Evolutionary conservation across 2,113 vertebrate species (phyloP), one percentile per base, ranked within the genome.

Genomic region (Caracal caracal): DNA sequence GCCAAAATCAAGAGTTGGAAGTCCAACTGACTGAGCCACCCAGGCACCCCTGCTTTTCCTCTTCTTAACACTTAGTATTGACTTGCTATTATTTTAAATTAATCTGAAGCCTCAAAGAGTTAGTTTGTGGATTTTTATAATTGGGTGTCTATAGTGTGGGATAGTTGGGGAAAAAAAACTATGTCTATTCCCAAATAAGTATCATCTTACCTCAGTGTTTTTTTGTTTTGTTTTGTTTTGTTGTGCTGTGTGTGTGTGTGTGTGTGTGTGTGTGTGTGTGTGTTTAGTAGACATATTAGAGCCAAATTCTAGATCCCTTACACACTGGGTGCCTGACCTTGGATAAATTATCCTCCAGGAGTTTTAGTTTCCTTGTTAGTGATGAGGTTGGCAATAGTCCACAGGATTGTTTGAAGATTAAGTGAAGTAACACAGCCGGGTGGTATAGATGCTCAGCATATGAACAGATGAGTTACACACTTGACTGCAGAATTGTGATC

Each of bases 41-140:
- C 53, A 56, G 53, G 53, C 53, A 6, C 5, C 53, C 5, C 53
- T 53, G n/a, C 43, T 53, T 59, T 61, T 17, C 10, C 40, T 1
- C 1, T 40, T 70, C 49, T 84, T n/a, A 76, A 86, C 66, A 43
- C 81, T 53, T 90, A 49, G 8, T 89, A 28, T 12, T 90, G 4
- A 88, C 40, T 82, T 93, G 59, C 73, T 94, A 61, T 0, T 0
- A 53, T 71, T 88, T 81, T 81, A 68, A 95, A 92, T 33, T 71
- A 70, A 85, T 96, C 83, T 68, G 22, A 15, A 88, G 10, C 28
- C 37, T 98, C 71, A 68, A 86, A 88, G 24, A 75, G 86, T 96
- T 78, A 59, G 24, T 94, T 53, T 95, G 33, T 33, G 10, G 17
- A 76, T 96, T 96, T 97, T 97, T 65, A 85, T n/a, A 92, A 66